phyloP scores from a whole-genome alignment of 2,888 invertebrate species.

The Polyploca ridens region DNA sequence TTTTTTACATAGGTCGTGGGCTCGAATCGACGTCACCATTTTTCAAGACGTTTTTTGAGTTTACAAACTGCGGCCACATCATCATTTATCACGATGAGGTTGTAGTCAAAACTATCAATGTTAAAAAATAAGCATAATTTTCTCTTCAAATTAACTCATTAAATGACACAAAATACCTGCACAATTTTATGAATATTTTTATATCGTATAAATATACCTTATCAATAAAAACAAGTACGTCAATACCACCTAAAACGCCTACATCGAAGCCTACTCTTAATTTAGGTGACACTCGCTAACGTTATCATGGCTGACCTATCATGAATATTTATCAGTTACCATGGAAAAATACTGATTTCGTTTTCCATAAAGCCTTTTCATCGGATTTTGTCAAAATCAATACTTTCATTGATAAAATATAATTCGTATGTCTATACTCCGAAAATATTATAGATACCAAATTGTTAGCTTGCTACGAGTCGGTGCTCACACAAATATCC shows the following conservation, averaged over 20 bases:
- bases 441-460: no score
- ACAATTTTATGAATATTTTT: no score
- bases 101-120: no score
- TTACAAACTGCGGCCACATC: no score
- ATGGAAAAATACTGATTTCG: constrained; percentile 69
- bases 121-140: not conserved
- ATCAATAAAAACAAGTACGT: constrained; percentile 7
- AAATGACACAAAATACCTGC: not conserved
- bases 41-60: no score
- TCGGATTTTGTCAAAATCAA: constrained; percentile 42
- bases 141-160: not conserved
- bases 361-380: constrained; percentile 43
- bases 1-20: no score
- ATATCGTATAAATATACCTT: not conserved
- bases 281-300: constrained; percentile 50
- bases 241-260: constrained; percentile 11
- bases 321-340: constrained; percentile 75
- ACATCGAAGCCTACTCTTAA: constrained; percentile 25
- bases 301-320: constrained; percentile 62
- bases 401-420: constrained; percentile 38
- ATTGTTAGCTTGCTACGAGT: no score
- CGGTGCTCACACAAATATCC: no score
- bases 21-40: no score
- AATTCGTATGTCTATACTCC: constrained; percentile 12
- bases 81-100: no score